Conservation (phyloP, 1,140 invertebrate genomes). For the Caenorhabditis latens region DNA sequence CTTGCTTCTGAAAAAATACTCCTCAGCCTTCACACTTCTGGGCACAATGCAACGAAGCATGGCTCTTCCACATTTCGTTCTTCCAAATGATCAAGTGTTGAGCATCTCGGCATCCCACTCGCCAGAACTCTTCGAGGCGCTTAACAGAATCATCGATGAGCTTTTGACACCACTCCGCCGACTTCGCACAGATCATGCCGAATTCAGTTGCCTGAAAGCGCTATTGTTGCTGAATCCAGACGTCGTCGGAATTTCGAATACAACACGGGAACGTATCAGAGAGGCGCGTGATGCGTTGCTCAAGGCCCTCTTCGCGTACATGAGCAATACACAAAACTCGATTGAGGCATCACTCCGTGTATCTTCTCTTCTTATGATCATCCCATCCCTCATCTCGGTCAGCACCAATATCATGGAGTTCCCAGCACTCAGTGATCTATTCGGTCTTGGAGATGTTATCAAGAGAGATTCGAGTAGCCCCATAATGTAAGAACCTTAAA, state of each 20-base stretch:
- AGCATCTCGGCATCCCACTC: slow-evolving; percentile 68
- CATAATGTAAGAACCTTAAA: slow-evolving; percentile 10
- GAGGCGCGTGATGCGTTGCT: slow-evolving; percentile 71
- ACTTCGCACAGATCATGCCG: slow-evolving; percentile 67
- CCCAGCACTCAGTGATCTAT: slow-evolving; percentile 66
- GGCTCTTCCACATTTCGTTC: slow-evolving; percentile 66
- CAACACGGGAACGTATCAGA: slow-evolving; percentile 68
- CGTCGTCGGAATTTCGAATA: slow-evolving; percentile 66
- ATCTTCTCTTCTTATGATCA: slow-evolving; percentile 71
- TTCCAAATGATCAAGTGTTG: slow-evolving; percentile 71
- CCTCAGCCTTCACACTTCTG: slow-evolving; percentile 69
- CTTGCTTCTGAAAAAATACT: slow-evolving; percentile 67
- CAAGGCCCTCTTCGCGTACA: slow-evolving; percentile 71
- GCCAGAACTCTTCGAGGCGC: slow-evolving; percentile 52
- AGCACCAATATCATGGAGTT: slow-evolving; percentile 66
- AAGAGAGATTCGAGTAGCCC: slow-evolving; percentile 54
- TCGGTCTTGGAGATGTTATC: slow-evolving; percentile 70
- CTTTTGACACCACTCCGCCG: slow-evolving; percentile 70
- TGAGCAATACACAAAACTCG: slow-evolving; percentile 61
- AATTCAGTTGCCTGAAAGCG: slow-evolving; percentile 71
- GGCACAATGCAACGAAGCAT: slow-evolving; percentile 71
- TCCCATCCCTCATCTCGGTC: slow-evolving; percentile 69
- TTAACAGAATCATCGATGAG: slow-evolving; percentile 71
- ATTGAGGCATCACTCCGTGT: slow-evolving; percentile 71
- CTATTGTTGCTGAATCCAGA: slow-evolving; percentile 70